Conservation (phyloP, 2,797 vertebrate species). For the Rhinogobio ventralis region DNA sequence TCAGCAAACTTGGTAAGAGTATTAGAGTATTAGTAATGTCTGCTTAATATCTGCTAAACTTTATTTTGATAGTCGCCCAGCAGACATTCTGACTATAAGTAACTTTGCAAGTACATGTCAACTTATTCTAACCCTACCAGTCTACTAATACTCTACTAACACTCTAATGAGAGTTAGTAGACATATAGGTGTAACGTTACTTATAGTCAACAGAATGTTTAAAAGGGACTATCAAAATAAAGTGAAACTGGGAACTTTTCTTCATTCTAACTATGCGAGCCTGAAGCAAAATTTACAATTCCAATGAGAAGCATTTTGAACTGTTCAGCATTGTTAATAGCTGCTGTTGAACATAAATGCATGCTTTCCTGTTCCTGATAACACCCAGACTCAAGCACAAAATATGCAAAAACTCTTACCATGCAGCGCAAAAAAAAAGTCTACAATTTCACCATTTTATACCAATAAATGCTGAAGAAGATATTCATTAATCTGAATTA, state of each 20-base stretch:
- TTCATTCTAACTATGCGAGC: not conserved
- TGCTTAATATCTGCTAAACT: no score
- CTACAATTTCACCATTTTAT: not conserved
- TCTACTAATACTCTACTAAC: no score
- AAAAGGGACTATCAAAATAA: no score
- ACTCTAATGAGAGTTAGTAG: no score
- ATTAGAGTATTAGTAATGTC: no score
- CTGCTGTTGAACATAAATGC: constrained; percentile 19
- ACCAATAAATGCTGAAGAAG: constrained; percentile 9
- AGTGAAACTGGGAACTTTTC: not conserved
- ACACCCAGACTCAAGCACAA: not conserved
- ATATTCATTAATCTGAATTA: constrained; percentile 10
- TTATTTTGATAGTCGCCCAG: no score
- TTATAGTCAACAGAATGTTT: no score
- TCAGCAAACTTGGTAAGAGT: not conserved
- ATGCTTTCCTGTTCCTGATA: not conserved
- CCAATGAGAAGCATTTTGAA: constrained; percentile 18
- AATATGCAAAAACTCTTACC: constrained; percentile 12
- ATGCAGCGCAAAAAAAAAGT: not conserved
- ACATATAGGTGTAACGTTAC: no score
- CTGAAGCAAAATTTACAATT: constrained; percentile 12
- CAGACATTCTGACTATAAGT: no score
- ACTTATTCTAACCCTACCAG: no score
- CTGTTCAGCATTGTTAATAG: constrained; percentile 14
- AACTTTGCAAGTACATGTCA: no score